Evolutionary conservation across 2,113 vertebrate genomes (phyloP).

Genomic region (Pyxicephalus adspersus): DNA sequence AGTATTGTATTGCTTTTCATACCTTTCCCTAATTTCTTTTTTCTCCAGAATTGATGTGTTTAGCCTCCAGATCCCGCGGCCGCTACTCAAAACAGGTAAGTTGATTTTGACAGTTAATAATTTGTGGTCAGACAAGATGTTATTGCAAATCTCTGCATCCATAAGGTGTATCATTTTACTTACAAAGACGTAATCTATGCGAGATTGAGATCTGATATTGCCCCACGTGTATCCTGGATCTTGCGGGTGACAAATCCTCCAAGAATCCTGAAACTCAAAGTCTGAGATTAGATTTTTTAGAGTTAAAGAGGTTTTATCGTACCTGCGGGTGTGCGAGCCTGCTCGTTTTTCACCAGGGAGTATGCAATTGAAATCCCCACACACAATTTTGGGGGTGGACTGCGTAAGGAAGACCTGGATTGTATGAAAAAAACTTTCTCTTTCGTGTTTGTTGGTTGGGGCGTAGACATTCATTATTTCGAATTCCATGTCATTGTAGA

Average conservation of each 20-base stretch:
- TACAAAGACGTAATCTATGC: background rate
- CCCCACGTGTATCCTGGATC: background rate
- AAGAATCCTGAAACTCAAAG: background rate
- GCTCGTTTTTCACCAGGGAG: background rate
- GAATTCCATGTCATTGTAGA: background rate
- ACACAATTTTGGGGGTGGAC: too few species aligned
- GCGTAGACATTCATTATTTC: slow-evolving; percentile 4
- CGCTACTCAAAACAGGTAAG: background rate
- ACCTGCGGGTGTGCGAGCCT: background rate
- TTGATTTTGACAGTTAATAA: background rate
- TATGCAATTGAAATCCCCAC: too few species aligned
- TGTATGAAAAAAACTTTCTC: background rate
- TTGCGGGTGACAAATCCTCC: background rate
- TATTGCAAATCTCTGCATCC: background rate
- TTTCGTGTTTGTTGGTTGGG: background rate
- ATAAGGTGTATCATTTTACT: background rate
- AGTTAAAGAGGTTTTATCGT: background rate
- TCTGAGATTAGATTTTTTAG: background rate
- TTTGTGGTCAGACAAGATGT: background rate
- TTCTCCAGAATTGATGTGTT: too few species aligned
- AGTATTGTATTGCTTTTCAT: too few species aligned
- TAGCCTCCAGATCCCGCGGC: background rate
- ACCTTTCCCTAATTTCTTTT: too few species aligned
- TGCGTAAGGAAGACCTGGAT: too few species aligned
- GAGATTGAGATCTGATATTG: background rate